Conservation (phyloP, 2,797 vertebrate genomes). For the Iguana delicatissima region DNA sequence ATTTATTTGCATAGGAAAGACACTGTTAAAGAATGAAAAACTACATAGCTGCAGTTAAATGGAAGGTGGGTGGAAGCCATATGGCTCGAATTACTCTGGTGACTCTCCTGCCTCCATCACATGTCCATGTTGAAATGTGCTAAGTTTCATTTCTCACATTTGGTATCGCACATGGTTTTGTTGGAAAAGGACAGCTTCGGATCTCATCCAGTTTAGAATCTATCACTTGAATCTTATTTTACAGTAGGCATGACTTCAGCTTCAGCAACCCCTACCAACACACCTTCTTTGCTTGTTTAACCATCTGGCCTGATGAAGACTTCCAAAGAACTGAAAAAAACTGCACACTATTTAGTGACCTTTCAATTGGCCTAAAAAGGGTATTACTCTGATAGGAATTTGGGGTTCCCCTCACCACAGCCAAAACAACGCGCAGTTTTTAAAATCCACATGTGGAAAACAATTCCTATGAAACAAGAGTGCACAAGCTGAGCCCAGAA, state of each 20-base stretch:
- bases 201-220: constrained; percentile 68
- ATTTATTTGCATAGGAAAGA: constrained; percentile 27
- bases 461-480: constrained; percentile 45
- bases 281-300: not conserved
- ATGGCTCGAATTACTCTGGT: not conserved
- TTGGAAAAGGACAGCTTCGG: constrained; percentile 48
- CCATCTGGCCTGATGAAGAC: not conserved
- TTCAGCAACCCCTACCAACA: not conserved
- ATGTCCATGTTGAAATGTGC: constrained; percentile 33
- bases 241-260: constrained; percentile 33
- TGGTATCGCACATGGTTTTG: constrained; percentile 40
- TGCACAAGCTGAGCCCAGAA: constrained; percentile 13
- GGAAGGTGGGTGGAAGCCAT: not conserved
- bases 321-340: not conserved
- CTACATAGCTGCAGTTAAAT: constrained; percentile 22
- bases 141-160: constrained; percentile 60
- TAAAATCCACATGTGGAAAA: constrained; percentile 55
- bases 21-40: constrained; percentile 12
- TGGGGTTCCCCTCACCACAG: too few species aligned
- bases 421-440: not conserved
- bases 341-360: not conserved
- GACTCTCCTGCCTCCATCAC: not conserved
- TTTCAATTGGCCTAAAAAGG: not conserved
- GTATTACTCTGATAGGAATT: not conserved
- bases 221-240: constrained; percentile 65